phyloP scores from a whole-genome alignment of 2,797 vertebrate species.

The Alauda arvensis region DNA sequence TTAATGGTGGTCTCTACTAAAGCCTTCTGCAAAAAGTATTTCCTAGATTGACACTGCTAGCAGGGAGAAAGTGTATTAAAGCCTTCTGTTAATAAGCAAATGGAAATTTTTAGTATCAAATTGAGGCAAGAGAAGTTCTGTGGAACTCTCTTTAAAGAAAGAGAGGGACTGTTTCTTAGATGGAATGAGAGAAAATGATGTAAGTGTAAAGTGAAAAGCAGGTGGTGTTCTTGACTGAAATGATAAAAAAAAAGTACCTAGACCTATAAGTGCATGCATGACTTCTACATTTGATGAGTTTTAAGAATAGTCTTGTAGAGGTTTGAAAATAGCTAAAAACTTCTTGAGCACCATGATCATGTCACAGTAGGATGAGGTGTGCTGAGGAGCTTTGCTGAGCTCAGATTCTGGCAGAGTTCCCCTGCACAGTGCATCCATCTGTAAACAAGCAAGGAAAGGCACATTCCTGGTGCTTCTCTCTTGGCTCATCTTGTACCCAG shows the following conservation, averaged over 20 bases:
- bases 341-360: background rate
- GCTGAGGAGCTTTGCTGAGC: background rate
- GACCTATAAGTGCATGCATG: background rate
- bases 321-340: background rate
- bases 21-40: background rate
- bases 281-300: background rate
- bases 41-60: background rate
- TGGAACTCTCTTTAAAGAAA: background rate
- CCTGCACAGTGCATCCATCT: background rate
- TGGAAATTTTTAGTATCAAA: background rate
- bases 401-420: background rate
- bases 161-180: background rate
- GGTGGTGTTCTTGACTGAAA: conserved; percentile 10
- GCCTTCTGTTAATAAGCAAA: background rate
- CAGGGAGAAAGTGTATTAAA: background rate
- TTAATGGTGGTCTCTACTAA: background rate
- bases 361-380: background rate
- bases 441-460: background rate
- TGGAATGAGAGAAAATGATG: background rate
- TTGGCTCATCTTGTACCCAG: background rate
- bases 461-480: background rate
- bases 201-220: background rate
- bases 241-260: background rate
- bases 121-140: background rate
- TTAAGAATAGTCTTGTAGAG: background rate